These are phyloP conservation scores for Heloderma charlesbogerti DNA, from an alignment of 2,113 vertebrate genomes.

Conservation along the genomic window DNA sequence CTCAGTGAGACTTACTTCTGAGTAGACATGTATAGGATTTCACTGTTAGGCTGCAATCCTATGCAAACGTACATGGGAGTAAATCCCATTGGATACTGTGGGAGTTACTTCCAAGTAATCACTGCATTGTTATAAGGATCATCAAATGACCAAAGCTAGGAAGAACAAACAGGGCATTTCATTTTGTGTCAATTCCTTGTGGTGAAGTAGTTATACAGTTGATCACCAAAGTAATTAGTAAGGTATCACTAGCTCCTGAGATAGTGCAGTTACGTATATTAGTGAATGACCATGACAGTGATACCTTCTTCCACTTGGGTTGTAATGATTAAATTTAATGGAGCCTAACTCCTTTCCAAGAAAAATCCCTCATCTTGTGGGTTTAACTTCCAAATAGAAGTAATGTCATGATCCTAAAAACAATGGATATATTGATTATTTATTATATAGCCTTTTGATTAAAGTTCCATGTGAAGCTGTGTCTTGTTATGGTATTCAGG, in stretches of 20 bases:
- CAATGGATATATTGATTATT: background rate
- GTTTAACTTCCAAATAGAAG: background rate
- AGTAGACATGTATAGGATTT: too few species aligned
- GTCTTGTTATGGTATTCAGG: background rate
- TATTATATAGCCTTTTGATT: background rate
- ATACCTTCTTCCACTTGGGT: background rate
- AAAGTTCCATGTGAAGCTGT: background rate
- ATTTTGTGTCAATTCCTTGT: background rate
- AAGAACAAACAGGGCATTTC: background rate
- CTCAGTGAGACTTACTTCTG: too few species aligned
- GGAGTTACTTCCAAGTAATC: background rate
- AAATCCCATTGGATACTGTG: too few species aligned
- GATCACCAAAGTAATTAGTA: background rate
- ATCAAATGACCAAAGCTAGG: background rate
- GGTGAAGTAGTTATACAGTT: background rate
- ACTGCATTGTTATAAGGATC: background rate
- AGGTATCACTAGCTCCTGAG: background rate
- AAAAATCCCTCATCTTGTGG: background rate
- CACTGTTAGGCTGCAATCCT: too few species aligned
- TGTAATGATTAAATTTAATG: background rate
- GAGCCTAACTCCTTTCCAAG: background rate
- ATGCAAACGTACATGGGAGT: background rate
- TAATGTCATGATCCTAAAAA: background rate
- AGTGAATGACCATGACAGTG: background rate
- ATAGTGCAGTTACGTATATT: background rate